Evolutionary conservation across 2,113 vertebrate genomes (phyloP), one percentile per base, ranked within the genome.

Genomic region (Prietella phreatophila): DNA sequence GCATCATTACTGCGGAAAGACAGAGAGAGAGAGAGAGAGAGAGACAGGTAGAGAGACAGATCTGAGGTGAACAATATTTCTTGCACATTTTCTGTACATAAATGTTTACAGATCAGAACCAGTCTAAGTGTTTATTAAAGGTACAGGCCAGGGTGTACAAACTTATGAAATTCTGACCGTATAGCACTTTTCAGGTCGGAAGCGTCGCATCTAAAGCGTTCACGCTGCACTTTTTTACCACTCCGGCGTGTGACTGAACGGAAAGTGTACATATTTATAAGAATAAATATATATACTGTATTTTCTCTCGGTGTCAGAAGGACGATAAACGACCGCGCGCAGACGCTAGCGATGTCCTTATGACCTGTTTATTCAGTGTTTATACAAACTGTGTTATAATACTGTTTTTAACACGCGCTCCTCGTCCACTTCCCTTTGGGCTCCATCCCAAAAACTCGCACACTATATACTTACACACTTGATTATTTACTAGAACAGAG

Each of bases 61-160:
- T 56, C 33, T 47, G 80, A 67, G 75, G 53, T 39, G 30, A 71
- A 75, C 14, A 27, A 78, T 42, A 42, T 42, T 47, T 78, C 25
- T 63, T 78, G 83, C 84, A 85, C 84, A 85, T 65, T 79, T 79
- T 86, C 56, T 86, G 85, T 86, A 78, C 10, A 80, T 65, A 55
- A 83, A 85, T 88, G 89, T 89, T 90, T 90, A 87, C 87, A 89
- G 75, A 65, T 78, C 55, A 42, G 76, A 30, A 87, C 33, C 53
- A 87, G 63, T 79, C 61, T 61, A n/a, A 84, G 33, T 82, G 80
- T 82, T 58, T 39, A 60, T 36, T 82, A 76, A n/a, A 47, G 36
- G 10, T 85, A 27, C 69, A 85, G 53, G 36, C 15, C 36, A 33
- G 36, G 39, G 85, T 76, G 69, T 61, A 27, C 60, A 82, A 53